Evolutionary conservation across 1,140 invertebrate genomes (phyloP), one percentile per base, ranked within the genome.

Genomic region (Psilanteris sp.): DNA sequence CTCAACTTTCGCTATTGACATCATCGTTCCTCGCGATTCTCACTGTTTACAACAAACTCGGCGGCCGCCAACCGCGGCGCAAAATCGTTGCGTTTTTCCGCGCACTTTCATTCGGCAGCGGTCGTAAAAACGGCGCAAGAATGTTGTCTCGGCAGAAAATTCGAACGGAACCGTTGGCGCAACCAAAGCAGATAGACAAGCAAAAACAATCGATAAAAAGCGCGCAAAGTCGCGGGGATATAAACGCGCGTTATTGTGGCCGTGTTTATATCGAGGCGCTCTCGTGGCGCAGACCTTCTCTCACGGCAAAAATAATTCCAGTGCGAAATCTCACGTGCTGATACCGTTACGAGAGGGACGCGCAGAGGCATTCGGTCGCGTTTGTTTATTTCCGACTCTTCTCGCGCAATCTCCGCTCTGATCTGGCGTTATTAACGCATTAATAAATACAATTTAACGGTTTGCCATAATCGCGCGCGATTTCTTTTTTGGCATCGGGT

Each of bases 311-410:
- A 68, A 50, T 68, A 26, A 50, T 50, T 48, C 34, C 9, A 16
- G 16, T 6, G 43, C 52, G n/a, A 68, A 67, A 57, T 68, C 64
- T 68, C 64, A 68, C 34, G 22, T 59, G 43, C 18, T 68, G 43
- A 67, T 68, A 57, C 64, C 64, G 52, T 68, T 68, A 68, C 26
- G 26, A 57, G 50, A 57, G n/a, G n/a, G n/a, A n/a, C n/a, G n/a
- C 52, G 39, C 57, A 57, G 52, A 57, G 52, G 34, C 26, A 57
- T 68, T 46, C 50, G 41, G 43, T 54, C 27, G 37, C n/a, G n/a
- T 67, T 67, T 57, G 44, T 67, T 67, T 55, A 55, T 67, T 55
- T 67, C 62, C 62, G 50, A 26, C 41, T 57, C n/a, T n/a, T n/a
- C n/a, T n/a, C n/a, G n/a, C n/a, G 14, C 0, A 37, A 67, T 67